Conservation (phyloP, 2,113 vertebrate species). For the Hypocryptadius cinnamomeus region DNA sequence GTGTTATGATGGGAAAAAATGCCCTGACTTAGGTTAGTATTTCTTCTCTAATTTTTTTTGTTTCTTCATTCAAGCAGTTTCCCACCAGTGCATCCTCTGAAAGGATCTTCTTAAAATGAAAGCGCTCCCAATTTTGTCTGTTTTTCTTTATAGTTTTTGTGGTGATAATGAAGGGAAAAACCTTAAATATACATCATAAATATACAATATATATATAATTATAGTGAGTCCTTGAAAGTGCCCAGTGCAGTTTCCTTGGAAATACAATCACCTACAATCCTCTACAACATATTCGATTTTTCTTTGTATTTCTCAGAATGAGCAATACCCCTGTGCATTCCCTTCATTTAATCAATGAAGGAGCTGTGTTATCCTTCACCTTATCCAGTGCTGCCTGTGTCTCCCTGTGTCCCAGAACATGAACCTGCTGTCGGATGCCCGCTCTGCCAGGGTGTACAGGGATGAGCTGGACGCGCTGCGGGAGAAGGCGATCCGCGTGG, state of each 20-base stretch:
- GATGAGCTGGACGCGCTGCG: constrained; percentile 94
- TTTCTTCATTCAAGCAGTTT: not conserved
- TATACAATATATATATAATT: not conserved
- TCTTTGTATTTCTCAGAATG: not conserved
- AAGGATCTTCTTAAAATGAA: not conserved
- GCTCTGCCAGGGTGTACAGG: constrained; percentile 88
- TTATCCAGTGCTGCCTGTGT: not conserved
- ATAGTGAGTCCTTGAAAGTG: not conserved
- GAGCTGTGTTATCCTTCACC: not conserved
- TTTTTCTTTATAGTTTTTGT: not conserved
- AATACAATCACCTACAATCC: not conserved
- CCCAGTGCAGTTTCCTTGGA: not conserved
- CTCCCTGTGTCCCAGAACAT: constrained; percentile 77
- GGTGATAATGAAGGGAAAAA: not conserved
- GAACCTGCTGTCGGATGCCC: constrained; percentile 89
- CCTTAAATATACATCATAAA: not conserved
- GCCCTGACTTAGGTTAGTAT: not conserved
- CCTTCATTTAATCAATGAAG: not conserved
- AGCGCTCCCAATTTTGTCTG: not conserved
- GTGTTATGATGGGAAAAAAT: not conserved
- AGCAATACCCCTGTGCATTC: not conserved
- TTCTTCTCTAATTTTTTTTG: not conserved
- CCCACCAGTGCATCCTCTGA: no score
- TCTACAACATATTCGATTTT: rapidly evolving
- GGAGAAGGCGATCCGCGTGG: constrained; percentile 92